Percentiles rank a stretch among this genome's conserved stretches.
These are phyloP conservation scores for Leucoma salicis DNA, from an alignment of 2,888 invertebrate genomes.

Conservation along the genomic window DNA sequence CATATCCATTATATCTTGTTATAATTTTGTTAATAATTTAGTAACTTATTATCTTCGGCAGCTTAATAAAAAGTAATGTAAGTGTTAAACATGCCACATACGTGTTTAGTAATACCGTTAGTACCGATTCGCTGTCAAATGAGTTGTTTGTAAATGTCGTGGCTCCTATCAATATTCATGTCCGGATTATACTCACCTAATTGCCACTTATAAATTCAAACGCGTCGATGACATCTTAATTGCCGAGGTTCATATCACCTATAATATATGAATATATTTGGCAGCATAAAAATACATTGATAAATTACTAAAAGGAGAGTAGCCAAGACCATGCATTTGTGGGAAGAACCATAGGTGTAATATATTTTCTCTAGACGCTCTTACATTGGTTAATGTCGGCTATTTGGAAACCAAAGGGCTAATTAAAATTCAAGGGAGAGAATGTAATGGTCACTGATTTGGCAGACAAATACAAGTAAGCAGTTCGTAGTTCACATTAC, in stretches of 20 bases:
- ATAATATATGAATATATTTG: slow-evolving; percentile 54
- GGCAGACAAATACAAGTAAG: too few relatives aligned
- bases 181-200: slow-evolving; percentile 68
- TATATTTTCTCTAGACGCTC: slow-evolving; percentile 8
- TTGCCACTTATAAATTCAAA: slow-evolving; percentile 74
- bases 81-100: slow-evolving; percentile 31
- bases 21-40: too few relatives aligned
- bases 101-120: slow-evolving; percentile 49
- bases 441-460: slow-evolving; percentile 9
- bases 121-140: slow-evolving; percentile 48
- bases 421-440: slow-evolving; percentile 7
- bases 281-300: slow-evolving; percentile 28
- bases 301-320: slow-evolving; percentile 10
- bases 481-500: too few relatives aligned
- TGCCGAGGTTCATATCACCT: slow-evolving; percentile 66
- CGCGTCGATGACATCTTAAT: slow-evolving; percentile 76
- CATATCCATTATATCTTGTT: too few relatives aligned
- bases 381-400: slow-evolving; percentile 4
- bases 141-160: slow-evolving; percentile 66
- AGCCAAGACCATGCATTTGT: slow-evolving; percentile 10
- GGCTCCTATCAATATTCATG: slow-evolving; percentile 71
- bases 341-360: slow-evolving; percentile 2
- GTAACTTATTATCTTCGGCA: too few relatives aligned
- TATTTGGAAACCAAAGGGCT: slow-evolving; percentile 9
- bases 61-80: slow-evolving; percentile 38